A percentile compares a stretch with the other conserved stretches of the same genome.
Evolutionary conservation across 2,113 vertebrate species (phyloP).

Genomic region (Entomyzon cyanotis): DNA sequence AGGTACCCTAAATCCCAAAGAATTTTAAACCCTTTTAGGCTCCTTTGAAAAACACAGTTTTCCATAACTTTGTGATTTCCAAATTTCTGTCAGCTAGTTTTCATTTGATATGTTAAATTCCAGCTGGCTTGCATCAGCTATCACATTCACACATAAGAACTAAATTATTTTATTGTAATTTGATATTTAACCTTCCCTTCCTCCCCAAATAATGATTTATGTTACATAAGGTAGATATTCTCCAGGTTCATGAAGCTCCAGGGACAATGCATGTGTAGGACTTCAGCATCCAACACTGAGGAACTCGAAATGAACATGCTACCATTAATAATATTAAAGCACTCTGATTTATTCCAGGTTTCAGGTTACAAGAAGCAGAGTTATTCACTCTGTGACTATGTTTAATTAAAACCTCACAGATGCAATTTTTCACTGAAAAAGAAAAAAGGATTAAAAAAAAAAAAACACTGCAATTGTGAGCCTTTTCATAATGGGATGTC

Average conservation of each 20-base stretch:
- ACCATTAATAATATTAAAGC: background rate
- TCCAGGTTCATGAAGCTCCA: background rate
- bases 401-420: background rate
- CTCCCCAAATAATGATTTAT: background rate
- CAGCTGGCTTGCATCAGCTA: background rate
- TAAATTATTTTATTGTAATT: background rate
- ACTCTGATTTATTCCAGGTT: background rate
- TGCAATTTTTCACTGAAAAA: background rate
- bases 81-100: background rate
- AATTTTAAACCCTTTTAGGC: background rate
- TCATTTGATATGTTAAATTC: background rate
- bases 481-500: background rate
- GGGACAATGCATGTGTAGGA: background rate
- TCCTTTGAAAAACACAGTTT: background rate
- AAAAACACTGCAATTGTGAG: rapidly evolving
- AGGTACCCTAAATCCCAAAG: background rate
- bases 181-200: background rate
- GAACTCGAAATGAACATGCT: background rate
- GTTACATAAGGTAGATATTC: background rate
- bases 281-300: background rate
- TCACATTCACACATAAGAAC: rapidly evolving
- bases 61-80: background rate
- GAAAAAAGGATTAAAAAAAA: background rate
- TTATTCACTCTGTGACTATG: background rate
- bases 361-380: background rate